phyloP scores from a whole-genome alignment of 1,140 invertebrate species.

The Pectinophora gossypiella region DNA sequence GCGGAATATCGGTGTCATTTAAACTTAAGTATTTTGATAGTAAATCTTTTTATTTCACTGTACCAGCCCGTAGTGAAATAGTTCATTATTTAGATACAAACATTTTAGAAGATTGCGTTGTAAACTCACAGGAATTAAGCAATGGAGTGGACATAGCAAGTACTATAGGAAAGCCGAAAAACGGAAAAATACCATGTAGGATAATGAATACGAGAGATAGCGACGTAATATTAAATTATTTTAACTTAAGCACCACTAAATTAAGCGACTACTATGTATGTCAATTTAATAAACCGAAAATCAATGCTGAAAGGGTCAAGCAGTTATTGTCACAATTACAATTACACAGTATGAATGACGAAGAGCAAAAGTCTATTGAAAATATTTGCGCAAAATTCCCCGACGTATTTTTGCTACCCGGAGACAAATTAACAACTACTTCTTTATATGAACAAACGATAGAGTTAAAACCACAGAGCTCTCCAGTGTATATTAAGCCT shows the following conservation, averaged over 20 bases:
- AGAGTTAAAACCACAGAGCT: too few relatives aligned
- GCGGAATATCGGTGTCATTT: not conserved
- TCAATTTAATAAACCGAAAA: constrained; percentile 2
- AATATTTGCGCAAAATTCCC: too few relatives aligned
- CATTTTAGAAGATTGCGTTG: constrained; percentile 1
- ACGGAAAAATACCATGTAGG: constrained; percentile 9
- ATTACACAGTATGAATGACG: too few relatives aligned
- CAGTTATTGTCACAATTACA: too few relatives aligned
- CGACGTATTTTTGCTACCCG: too few relatives aligned
- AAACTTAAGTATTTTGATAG: constrained; percentile 7
- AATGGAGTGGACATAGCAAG: constrained; percentile 12
- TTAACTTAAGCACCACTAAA: not conserved
- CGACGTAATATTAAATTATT: constrained; percentile 1
- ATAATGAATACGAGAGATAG: constrained; percentile 17
- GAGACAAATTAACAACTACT: too few relatives aligned
- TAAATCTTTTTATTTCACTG: too few relatives aligned
- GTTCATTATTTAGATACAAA: constrained; percentile 6
- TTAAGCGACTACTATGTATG: constrained; percentile 13
- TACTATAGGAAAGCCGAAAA: constrained; percentile 5
- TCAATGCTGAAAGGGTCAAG: too few relatives aligned
- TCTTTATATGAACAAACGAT: too few relatives aligned
- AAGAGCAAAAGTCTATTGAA: too few relatives aligned
- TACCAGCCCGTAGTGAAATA: constrained; percentile 11
- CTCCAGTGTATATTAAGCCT: too few relatives aligned
- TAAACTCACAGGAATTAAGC: constrained; percentile 10